Conservation (phyloP, 1,140 invertebrate species). For the Ips typographus region DNA sequence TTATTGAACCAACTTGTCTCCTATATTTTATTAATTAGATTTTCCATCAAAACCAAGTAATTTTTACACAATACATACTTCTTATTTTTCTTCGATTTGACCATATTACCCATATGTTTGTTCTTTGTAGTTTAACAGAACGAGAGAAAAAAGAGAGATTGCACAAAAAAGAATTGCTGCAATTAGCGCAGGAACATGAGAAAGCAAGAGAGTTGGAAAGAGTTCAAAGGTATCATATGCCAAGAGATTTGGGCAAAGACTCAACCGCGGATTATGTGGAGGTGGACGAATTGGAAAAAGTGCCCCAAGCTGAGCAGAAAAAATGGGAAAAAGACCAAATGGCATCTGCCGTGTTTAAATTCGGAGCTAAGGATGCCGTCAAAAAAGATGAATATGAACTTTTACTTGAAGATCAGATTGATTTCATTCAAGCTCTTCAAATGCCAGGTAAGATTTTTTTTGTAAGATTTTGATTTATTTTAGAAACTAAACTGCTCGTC, state of each 20-base stretch:
- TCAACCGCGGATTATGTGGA: conserved; percentile 79
- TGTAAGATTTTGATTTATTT: background rate
- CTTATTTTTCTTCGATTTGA: background rate
- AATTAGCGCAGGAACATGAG: conserved; percentile 94
- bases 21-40: too few relatives aligned
- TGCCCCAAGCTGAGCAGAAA: conserved; percentile 89
- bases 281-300: conserved; percentile 82
- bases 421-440: conserved; percentile 93
- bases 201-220: conserved; percentile 89
- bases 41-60: too few relatives aligned
- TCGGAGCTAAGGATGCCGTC: conserved; percentile 84
- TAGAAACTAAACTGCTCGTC: too few relatives aligned
- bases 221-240: conserved; percentile 92
- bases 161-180: conserved; percentile 89
- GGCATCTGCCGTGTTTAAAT: conserved; percentile 85
- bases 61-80: too few relatives aligned
- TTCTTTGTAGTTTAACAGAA: conserved; percentile 72
- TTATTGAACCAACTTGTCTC: too few relatives aligned
- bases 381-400: conserved; percentile 89
- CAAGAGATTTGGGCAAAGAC: conserved; percentile 72
- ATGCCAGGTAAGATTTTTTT: conserved; percentile 69
- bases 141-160: conserved; percentile 80
- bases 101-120: conserved; percentile 29
- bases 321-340: conserved; percentile 99
- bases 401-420: conserved; percentile 93